Evolutionary conservation across 1,140 invertebrate species (phyloP).

Genomic region (Anastrepha obliqua): DNA sequence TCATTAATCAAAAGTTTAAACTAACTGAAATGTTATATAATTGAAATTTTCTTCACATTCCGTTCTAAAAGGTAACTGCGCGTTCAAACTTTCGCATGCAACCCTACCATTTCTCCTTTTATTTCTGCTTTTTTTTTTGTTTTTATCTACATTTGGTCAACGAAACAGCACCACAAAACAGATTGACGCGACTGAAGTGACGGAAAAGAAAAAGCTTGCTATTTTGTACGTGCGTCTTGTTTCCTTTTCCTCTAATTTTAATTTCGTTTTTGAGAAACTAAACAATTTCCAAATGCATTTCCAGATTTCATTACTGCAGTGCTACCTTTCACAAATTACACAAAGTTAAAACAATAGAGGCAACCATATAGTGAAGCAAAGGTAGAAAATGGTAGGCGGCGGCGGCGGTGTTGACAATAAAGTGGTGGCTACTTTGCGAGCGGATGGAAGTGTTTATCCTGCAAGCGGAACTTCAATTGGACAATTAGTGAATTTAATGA

Average conservation of each 20-base stretch:
- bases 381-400: slow-evolving; percentile 31
- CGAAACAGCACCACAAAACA: slow-evolving; percentile 46
- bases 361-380: neutral
- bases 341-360: neutral
- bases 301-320: neutral
- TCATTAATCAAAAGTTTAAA: neutral
- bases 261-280: slow-evolving; percentile 17
- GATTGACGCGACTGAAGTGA: slow-evolving; percentile 5
- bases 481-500: slow-evolving; percentile 65
- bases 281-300: slow-evolving; percentile 22
- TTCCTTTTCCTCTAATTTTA: slow-evolving; percentile 52
- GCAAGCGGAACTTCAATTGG: slow-evolving; percentile 55
- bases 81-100: neutral
- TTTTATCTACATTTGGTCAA: slow-evolving; percentile 38
- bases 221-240: slow-evolving; percentile 48
- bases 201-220: slow-evolving; percentile 51
- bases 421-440: slow-evolving; percentile 70
- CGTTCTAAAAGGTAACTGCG: no score
- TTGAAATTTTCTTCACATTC: no score
- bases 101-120: neutral
- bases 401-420: slow-evolving; percentile 63
- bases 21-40: no score
- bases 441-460: slow-evolving; percentile 70
- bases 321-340: no score
- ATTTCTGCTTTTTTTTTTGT: slow-evolving; percentile 1